Evolutionary conservation across 2,113 vertebrate genomes (phyloP), one percentile per base, ranked within the genome.

Genomic region (Sarotherodon lohbergeri): DNA sequence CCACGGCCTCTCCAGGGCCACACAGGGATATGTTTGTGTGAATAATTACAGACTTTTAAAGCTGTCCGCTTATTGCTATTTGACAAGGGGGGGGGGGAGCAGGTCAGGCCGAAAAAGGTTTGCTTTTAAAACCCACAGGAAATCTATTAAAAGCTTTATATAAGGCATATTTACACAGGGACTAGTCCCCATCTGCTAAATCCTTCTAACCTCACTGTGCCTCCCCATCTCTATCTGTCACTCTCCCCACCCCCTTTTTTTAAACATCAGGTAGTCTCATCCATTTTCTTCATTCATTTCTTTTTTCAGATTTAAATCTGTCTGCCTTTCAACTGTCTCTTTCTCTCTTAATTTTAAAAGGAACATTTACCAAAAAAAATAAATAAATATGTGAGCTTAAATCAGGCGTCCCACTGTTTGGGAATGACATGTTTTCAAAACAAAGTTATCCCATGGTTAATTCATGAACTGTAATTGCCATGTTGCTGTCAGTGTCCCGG

Each of bases 111-210:
- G 1, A 83, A 85, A 85, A 90, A 90, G 83, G 82, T 86, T 88
- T 80, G 50, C 79, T 92, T 89, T 94, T 91, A 90, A 92, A 92
- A 90, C 92, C 89, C 88, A 89, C 82, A 91, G 91, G 88, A 93
- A 92, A 94, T 94, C 90, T 93, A 92, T 90, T 94, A 93, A 94
- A 93, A 90, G 92, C 90, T 91, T 93, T 87, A 86, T 81, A 83
- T 86, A 89, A 93, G 82, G 78, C 90, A 86, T 94, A 93, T 94
- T 94, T 96, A 95, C 89, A 93, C 92, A 84, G 66, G 84, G 43
- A 86, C 79, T 46, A 50, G 19, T 56, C 52, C 85, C 68, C 19
- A 2, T 86, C 83, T 89, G 83, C 81, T 79, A 84, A 92, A 85
- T 89, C 86, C 81, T 76, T 59, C 80, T 81, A 85, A 90, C 91